Evolutionary conservation across 2,888 invertebrate genomes (phyloP).

Genomic region (Lordiphosa fenestrarum): DNA sequence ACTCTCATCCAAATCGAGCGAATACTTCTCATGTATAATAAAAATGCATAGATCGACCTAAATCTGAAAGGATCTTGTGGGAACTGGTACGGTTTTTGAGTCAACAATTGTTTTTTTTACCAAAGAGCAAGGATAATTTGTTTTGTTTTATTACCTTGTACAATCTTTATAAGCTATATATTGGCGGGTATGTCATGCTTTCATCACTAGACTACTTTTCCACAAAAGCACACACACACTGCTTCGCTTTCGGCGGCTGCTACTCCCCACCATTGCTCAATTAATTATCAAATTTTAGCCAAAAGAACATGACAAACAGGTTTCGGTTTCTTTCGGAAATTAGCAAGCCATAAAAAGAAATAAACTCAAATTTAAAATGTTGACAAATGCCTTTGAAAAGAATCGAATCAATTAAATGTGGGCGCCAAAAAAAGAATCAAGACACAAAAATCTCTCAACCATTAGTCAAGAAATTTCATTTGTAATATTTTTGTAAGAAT

Average conservation of each 20-base stretch:
- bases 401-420: constrained; percentile 34
- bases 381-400: neutral
- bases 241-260: constrained; percentile 15
- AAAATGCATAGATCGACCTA: no score
- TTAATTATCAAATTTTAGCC: constrained; percentile 46
- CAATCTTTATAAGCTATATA: no score
- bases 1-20: no score
- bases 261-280: constrained; percentile 43
- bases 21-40: no score
- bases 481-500: constrained; percentile 32
- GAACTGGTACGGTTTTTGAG: no score
- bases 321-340: constrained; percentile 60
- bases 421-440: constrained; percentile 19
- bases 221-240: neutral
- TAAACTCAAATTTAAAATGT: constrained; percentile 26
- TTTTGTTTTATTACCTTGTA: no score
- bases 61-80: no score
- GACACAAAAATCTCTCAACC: constrained; percentile 21
- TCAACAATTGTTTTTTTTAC: no score
- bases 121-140: no score
- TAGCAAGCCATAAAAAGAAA: constrained; percentile 36
- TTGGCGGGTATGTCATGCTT: constrained; percentile 10
- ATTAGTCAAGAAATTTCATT: constrained; percentile 30
- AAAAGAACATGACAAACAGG: constrained; percentile 64
- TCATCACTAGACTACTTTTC: constrained; percentile 12